phyloP scores from a whole-genome alignment of 2,888 invertebrate species.

The Plagodis dolabraria region DNA sequence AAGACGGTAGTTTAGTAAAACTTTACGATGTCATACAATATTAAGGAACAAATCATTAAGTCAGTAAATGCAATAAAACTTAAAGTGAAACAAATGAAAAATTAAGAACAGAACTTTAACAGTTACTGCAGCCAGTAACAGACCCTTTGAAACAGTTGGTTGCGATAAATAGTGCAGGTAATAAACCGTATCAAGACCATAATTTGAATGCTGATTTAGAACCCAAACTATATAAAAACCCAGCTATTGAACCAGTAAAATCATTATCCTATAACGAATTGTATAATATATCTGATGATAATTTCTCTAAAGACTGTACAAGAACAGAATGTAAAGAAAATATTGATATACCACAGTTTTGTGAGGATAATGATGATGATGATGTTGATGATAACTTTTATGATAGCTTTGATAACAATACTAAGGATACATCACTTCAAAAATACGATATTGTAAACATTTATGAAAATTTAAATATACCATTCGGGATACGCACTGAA shows the following conservation, averaged over 20 bases:
- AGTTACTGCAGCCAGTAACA: constrained; percentile 10
- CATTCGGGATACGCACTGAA: background rate
- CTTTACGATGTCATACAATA: background rate
- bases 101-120: constrained; percentile 1
- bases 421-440: too few relatives aligned
- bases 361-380: too few relatives aligned
- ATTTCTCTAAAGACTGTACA: too few relatives aligned
- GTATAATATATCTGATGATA: too few relatives aligned
- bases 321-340: too few relatives aligned
- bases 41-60: constrained; percentile 9
- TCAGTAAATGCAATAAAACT: constrained; percentile 4
- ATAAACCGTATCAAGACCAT: background rate
- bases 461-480: background rate
- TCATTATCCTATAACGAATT: too few relatives aligned
- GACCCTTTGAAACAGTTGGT: constrained; percentile 2
- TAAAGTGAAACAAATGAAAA: constrained; percentile 5
- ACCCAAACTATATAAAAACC: too few relatives aligned
- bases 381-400: too few relatives aligned
- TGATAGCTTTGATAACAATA: too few relatives aligned
- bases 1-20: background rate
- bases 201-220: constrained; percentile 1
- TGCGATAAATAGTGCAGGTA: too few relatives aligned
- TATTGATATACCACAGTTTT: too few relatives aligned
- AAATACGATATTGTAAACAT: background rate
- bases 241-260: too few relatives aligned